Base-by-base conservation (phyloP, 1,140 invertebrate genomes). In the Ditylenchus dipsaci region DNA sequence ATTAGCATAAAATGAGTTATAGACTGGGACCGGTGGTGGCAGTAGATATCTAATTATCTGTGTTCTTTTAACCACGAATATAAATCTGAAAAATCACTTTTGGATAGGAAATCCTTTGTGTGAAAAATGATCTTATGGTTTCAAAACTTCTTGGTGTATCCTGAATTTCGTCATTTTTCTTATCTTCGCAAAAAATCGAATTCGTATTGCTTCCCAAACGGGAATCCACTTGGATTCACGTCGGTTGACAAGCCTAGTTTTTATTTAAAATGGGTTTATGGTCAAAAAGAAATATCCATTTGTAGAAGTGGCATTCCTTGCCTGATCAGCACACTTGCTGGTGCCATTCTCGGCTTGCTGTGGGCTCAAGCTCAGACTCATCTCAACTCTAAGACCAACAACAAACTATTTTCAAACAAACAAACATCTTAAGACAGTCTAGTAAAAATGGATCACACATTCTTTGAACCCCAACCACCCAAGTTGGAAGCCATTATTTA, bases 21-120 rank as follows among this genome's bases (percentile, higher is more conserved):
- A 13, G 92, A 95, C 83, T 95, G 92, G 92, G 90, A 94, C 82
- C 86, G 89, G 68, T 89, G 90, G 0, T 95, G 91, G 91, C 91
- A 88, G 85, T 56, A 5, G 3, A 5, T 56, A 23, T 56, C 19
- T 42, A 71, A 5, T 69, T 30, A 19, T 27, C 17, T 42, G 8
- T 49, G 42, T 49, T 38, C 33, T 38, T 38, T 38, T 38, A 11
- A n/a, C n/a, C n/a, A n/a, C n/a, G n/a, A n/a, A n/a, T n/a, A n/a
- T n/a, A n/a, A n/a, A n/a, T n/a, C n/a, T n/a, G n/a, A n/a, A n/a
- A n/a, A n/a, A n/a, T n/a, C n/a, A n/a, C n/a, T n/a, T n/a, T n/a
- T n/a, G n/a, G n/a, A n/a, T n/a, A n/a, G n/a, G n/a, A n/a, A n/a
- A n/a, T n/a, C n/a, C n/a, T n/a, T n/a, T n/a, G n/a, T n/a, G n/a